A percentile compares a stretch with the other conserved stretches of the same genome.
These are phyloP conservation scores for Kuschelorhynchus macadamiae DNA, from an alignment of 2,888 invertebrate genomes.

Conservation along the genomic window DNA sequence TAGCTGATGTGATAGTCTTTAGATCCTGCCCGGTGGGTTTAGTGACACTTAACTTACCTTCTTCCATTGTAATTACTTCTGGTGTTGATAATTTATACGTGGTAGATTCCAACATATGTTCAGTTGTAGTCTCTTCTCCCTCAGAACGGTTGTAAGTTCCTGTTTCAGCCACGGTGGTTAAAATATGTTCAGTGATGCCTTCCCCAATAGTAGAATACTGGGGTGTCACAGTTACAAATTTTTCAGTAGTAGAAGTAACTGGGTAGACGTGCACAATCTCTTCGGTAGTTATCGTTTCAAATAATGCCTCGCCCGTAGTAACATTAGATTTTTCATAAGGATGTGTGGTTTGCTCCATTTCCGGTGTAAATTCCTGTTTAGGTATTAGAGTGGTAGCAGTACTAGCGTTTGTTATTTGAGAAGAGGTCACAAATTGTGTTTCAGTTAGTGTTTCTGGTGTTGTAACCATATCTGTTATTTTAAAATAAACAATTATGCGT, in stretches of 20 bases:
- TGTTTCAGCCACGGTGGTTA: conserved; percentile 8
- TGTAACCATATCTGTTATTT: conserved; percentile 68
- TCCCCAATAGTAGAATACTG: conserved; percentile 42
- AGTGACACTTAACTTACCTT: conserved; percentile 23
- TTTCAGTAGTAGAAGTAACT: conserved; percentile 53
- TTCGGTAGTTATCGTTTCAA: conserved; percentile 23
- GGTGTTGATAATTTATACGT: conserved; percentile 1
- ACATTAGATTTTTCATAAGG: conserved; percentile 17
- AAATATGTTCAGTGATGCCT: conserved; percentile 14
- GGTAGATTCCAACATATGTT: conserved; percentile 19
- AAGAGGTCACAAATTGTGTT: conserved; percentile 62
- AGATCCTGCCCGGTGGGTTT: conserved; percentile 16
- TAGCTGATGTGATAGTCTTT: conserved; percentile 2
- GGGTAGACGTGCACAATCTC: conserved; percentile 54
- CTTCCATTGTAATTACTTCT: conserved; percentile 14
- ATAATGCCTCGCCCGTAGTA: conserved; percentile 33
- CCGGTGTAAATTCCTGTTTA: conserved; percentile 53
- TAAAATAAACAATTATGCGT: conserved; percentile 63
- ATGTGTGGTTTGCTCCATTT: conserved; percentile 50
- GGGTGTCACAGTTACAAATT: conserved; percentile 55
- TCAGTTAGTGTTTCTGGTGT: conserved; percentile 68
- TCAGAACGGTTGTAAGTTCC: neutral
- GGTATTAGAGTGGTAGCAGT: conserved; percentile 61
- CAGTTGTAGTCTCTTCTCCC: neutral
- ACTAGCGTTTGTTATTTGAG: conserved; percentile 62